Evolutionary conservation across 2,797 vertebrate species (phyloP), one percentile per base, ranked within the genome.

Genomic region (Ctenopoma multispine): DNA sequence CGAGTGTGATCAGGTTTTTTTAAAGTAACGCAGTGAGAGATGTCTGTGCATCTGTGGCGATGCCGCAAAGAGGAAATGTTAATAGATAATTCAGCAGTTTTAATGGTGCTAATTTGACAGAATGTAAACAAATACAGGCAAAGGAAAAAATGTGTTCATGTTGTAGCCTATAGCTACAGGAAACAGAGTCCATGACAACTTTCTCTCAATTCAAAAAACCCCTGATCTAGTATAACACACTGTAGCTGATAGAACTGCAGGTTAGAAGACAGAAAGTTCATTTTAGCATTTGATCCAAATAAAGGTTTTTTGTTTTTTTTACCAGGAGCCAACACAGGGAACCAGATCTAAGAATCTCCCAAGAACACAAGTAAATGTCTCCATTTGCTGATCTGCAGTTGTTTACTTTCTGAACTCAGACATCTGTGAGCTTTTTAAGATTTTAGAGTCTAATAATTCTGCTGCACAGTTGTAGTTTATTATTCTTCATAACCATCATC

Each of bases 261-360:
- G 13, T 27, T 49, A 6, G 14, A 15, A 8, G 5, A 34, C 38
- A 43, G 29, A 31, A 31, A 31, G 29, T 31, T 31, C 4, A 31
- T 31, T 31, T 31, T 31, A 31, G 29, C 5, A 27, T 24, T 21
- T 36, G 34, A 57, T 63, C 23, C 23, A 56, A 53, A 65, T 23
- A 31, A n/a, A 31, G 50, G 2, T n/a, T n/a, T n/a, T n/a, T n/a
- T n/a, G n/a, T n/a, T n/a, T n/a, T 11, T 50, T 68, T 47, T 69
- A 51, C 66, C 54, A 21, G 21, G 62, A 48, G 72, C 18, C 21
- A 17, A 54, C 44, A 69, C 38, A 55, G 61, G 36, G 7, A 31
- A 34, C 59, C 40, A 18, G 47, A 64, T 34, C 23, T 2, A 1
- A 21, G 1, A 50, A 24, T 44, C 17, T 14, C 14, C 24, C 24